Evolutionary conservation across 2,888 invertebrate species (phyloP), one percentile per base, ranked within the genome.

Genomic region (Erebia aethiops): DNA sequence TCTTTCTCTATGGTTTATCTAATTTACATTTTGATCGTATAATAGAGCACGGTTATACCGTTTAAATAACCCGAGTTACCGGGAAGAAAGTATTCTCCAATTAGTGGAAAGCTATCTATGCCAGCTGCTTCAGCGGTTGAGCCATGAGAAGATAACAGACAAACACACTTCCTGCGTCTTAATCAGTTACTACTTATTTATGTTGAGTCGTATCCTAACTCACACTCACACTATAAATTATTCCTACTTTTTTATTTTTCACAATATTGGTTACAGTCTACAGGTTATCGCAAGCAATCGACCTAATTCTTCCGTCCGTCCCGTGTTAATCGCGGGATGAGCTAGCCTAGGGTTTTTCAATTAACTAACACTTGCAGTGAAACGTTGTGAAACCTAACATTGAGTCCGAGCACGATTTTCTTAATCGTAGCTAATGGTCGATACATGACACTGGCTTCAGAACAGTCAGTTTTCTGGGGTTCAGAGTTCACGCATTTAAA

Each of bases 331-430:
- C 52, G 0, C 26, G 57, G 14, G 57, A 57, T 57, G 57, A 26
- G 57, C 57, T 21, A 35, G 57, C 57, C 26, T n/a, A 13, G 57
- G 14, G 35, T 57, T 57, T 57, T 14, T 57, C 56, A 57, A 14
- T 57, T 57, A 35, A 21, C 7, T 9, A 57, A 13, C 13, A 35
- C 35, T 35, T 35, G 7, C 35, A 35, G 35, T 26, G 57, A 57
- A 57, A 57, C 35, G 16, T 52, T 16, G 52, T 52, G 16, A 57
- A 35, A 57, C 0, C 26, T 7, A 21, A 8, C 57, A 26, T 57
- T 2, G 10, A 52, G 16, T n/a, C 14, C 4, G 14, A 5, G n/a
- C 51, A 8, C 51, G 51, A 52, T n/a, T 52, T 52, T 8, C n/a
- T 52, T 52, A n/a, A n/a, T 52, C n/a, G 4, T 43, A 43, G 43